Evolutionary conservation across 2,888 invertebrate species (phyloP).

Genomic region (Operophtera brumata): DNA sequence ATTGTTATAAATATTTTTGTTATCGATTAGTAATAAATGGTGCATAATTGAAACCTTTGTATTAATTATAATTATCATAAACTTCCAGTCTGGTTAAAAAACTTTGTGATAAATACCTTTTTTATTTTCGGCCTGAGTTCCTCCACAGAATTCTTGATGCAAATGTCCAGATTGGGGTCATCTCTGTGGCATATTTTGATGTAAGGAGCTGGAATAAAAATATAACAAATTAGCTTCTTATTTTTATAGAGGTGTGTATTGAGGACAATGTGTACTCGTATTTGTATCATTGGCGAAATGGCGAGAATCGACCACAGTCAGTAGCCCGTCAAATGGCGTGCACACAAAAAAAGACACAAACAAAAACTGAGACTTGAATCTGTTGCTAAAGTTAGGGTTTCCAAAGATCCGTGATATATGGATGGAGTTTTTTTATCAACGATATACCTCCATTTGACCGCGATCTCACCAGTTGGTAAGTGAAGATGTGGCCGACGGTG

Average conservation of each 20-base stretch:
- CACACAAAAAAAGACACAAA: too few species aligned
- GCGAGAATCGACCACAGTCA: not conserved
- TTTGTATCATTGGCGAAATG: not conserved
- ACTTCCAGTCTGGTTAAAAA: not conserved
- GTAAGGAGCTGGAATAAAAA: conserved; percentile 80
- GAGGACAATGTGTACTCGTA: not conserved
- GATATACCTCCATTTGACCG: too few species aligned
- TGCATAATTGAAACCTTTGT: not conserved
- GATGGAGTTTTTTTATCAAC: too few species aligned
- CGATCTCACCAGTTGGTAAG: too few species aligned
- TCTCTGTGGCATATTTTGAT: conserved; percentile 83
- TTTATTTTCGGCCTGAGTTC: conserved; percentile 80
- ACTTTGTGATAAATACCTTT: conserved; percentile 51
- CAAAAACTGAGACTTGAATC: too few species aligned
- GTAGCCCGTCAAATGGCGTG: not conserved
- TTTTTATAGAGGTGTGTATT: too few species aligned
- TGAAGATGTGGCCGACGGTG: too few species aligned
- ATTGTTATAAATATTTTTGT: not conserved
- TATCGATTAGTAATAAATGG: not conserved
- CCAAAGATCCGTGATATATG: too few species aligned
- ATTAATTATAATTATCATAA: not conserved
- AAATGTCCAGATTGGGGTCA: conserved; percentile 82
- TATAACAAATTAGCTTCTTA: not conserved
- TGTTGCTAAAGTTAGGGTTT: too few species aligned
- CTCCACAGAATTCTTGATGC: conserved; percentile 82